Conservation (phyloP, 53 echinoderm and acorn worm species). For the Apostichopus leukothele region DNA sequence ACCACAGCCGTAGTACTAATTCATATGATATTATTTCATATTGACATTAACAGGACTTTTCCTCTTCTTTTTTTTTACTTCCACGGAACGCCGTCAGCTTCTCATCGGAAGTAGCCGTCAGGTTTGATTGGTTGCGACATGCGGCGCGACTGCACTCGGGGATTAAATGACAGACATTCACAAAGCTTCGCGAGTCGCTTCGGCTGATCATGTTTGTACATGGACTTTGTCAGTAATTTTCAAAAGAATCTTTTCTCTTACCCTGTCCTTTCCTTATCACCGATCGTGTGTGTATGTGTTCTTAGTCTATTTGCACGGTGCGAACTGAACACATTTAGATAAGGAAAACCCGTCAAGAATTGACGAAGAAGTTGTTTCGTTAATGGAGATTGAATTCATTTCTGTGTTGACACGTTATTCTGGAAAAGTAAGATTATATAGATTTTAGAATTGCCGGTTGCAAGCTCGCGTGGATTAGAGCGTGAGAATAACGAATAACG, state of each 20-base stretch:
- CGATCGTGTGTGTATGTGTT: neutral
- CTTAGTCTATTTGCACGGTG: slow-evolving; percentile 7
- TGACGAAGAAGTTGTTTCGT: neutral
- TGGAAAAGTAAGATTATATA: neutral
- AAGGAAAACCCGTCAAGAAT: neutral
- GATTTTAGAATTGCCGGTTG: neutral
- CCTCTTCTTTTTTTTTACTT: neutral
- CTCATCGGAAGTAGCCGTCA: slow-evolving; percentile 22
- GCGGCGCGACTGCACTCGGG: slow-evolving; percentile 14
- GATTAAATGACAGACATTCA: slow-evolving; percentile 29
- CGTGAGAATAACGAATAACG: no score
- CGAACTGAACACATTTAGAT: slow-evolving; percentile 10
- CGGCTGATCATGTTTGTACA: slow-evolving; percentile 26
- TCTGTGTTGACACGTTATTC: slow-evolving; percentile 12
- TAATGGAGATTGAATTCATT: slow-evolving; percentile 40
- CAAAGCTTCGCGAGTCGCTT: neutral
- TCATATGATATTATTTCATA: neutral
- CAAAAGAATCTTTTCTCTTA: neutral
- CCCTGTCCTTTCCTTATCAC: neutral
- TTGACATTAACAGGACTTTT: slow-evolving; percentile 5
- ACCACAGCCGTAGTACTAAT: neutral
- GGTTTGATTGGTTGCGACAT: slow-evolving; percentile 24
- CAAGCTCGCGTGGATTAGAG: no score
- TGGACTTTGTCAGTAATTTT: slow-evolving; percentile 23
- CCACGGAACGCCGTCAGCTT: slow-evolving; percentile 32